These are phyloP conservation scores for Glareola pratincola DNA, from an alignment of 2,113 vertebrate genomes.

Conservation along the genomic window DNA sequence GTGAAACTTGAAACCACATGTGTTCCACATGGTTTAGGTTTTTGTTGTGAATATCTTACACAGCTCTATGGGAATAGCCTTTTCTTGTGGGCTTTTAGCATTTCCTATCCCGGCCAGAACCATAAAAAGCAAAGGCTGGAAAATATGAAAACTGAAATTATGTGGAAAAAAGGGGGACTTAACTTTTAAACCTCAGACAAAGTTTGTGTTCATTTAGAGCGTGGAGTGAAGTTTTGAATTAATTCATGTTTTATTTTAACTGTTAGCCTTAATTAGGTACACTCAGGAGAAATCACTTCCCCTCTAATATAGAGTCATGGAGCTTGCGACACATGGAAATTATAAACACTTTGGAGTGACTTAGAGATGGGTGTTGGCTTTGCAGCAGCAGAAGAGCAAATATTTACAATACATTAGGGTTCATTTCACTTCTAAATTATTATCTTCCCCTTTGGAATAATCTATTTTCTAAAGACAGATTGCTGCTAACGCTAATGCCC, in stretches of 20 bases:
- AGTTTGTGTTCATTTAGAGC: constrained; percentile 25
- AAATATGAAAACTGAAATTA: constrained; percentile 57
- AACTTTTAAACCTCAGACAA: constrained; percentile 47
- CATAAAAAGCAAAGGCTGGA: constrained; percentile 56
- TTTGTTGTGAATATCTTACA: constrained; percentile 54
- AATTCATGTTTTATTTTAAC: constrained; percentile 56
- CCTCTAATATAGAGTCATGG: constrained; percentile 29
- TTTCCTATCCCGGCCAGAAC: constrained; percentile 52
- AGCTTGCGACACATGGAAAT: constrained; percentile 37
- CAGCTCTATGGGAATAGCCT: constrained; percentile 47
- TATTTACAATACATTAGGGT: constrained; percentile 62
- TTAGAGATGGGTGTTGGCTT: constrained; percentile 50
- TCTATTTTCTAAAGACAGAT: constrained; percentile 7
- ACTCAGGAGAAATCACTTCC: constrained; percentile 45
- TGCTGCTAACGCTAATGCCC: neutral
- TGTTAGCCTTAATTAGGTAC: constrained; percentile 49
- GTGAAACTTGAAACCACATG: constrained; percentile 56
- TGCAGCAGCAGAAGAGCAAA: constrained; percentile 47
- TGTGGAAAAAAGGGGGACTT: constrained; percentile 11
- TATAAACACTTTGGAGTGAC: constrained; percentile 60
- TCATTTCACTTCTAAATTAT: constrained; percentile 11
- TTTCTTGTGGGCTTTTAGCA: constrained; percentile 57
- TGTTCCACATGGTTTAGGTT: constrained; percentile 42
- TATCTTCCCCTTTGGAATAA: constrained; percentile 43
- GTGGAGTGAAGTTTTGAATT: constrained; percentile 4